phyloP scores from a whole-genome alignment of 2,888 invertebrate genomes.

The Epistrophe grossulariae region DNA sequence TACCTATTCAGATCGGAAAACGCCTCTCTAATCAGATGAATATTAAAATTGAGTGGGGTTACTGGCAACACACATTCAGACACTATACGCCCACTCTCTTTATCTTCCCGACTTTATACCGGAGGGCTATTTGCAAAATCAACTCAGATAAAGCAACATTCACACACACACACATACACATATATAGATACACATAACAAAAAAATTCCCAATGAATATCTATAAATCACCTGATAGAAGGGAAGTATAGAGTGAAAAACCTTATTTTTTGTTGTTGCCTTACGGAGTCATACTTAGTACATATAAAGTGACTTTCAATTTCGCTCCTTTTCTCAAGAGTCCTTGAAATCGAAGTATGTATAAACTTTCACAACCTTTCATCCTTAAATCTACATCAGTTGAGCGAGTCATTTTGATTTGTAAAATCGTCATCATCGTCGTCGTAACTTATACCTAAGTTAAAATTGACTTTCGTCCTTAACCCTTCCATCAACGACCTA shows the following conservation, averaged over 20 bases:
- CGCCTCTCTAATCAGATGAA: constrained; percentile 70
- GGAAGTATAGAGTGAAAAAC: constrained; percentile 30
- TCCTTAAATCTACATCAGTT: constrained; percentile 16
- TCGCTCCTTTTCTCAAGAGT: constrained; percentile 42
- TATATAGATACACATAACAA: background rate
- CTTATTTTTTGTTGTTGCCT: constrained; percentile 56
- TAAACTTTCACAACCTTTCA: constrained; percentile 47
- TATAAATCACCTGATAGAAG: constrained; percentile 46
- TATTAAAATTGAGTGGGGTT: constrained; percentile 66
- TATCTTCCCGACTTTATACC: background rate
- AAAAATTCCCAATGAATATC: constrained; percentile 28
- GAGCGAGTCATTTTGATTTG: constrained; percentile 49
- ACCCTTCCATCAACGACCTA: constrained; percentile 58
- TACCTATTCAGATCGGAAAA: constrained; percentile 58
- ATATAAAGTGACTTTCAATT: constrained; percentile 60
- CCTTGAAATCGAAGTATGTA: constrained; percentile 55
- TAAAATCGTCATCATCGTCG: background rate
- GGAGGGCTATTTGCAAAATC: constrained; percentile 33
- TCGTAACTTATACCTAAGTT: constrained; percentile 32
- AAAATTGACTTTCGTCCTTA: constrained; percentile 62
- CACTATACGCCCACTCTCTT: constrained; percentile 1
- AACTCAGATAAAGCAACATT: constrained; percentile 14
- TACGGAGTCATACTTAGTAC: constrained; percentile 17
- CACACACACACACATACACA: background rate
- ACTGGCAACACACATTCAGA: constrained; percentile 11